phyloP scores from a whole-genome alignment of 2,797 vertebrate genomes.

The Zalophus californianus region DNA sequence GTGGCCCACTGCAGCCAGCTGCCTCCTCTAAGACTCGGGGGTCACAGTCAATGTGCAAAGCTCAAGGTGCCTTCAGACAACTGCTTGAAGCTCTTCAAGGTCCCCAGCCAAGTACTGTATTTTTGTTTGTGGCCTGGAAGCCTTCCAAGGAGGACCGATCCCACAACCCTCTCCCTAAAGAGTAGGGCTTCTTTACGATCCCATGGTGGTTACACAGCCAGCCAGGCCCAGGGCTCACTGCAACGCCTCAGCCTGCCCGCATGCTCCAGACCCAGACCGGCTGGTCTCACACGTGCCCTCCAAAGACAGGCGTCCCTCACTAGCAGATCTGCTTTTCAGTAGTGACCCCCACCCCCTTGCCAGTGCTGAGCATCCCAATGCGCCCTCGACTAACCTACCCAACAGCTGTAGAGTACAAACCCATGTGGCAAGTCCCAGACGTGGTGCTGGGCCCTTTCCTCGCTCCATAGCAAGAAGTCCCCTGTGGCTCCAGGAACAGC shows the following conservation, averaged over 20 bases:
- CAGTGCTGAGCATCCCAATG: not conserved
- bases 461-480: not conserved
- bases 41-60: not conserved
- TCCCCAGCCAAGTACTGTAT: not conserved
- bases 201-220: not conserved
- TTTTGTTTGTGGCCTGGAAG: not conserved
- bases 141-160: not conserved
- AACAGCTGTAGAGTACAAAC: not conserved
- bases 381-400: rapidly evolving
- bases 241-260: not conserved
- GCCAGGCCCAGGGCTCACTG: rapidly evolving
- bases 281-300: not conserved
- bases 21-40: not conserved
- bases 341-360: not conserved
- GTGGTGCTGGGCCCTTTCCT: not conserved
- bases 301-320: no score
- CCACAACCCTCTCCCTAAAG: not conserved
- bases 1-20: not conserved
- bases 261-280: not conserved
- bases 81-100: not conserved
- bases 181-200: not conserved
- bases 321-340: not conserved
- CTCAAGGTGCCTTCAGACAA: not conserved
- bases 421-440: not conserved
- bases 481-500: not conserved